These are phyloP conservation scores for Parambassis ranga DNA, from an alignment of 2,797 vertebrate genomes.

Conservation along the genomic window DNA sequence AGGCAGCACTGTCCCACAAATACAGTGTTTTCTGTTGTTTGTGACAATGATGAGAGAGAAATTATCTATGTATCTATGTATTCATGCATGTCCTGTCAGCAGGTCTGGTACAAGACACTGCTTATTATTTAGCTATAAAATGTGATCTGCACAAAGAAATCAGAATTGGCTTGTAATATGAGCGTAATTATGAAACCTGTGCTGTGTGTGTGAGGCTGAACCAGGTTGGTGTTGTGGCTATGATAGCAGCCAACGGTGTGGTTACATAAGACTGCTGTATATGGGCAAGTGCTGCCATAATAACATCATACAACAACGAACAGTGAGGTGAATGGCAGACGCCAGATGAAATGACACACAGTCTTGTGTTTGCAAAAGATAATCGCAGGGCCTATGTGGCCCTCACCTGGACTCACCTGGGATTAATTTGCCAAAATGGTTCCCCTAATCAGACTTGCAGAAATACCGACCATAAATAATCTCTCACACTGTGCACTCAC, in stretches of 20 bases:
- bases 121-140: no score
- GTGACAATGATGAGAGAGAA: no score
- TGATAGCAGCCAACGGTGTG: neutral
- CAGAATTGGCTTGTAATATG: no score
- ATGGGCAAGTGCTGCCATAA: constrained; percentile 46
- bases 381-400: no score
- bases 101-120: no score
- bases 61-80: no score
- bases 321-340: constrained; percentile 21
- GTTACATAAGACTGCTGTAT: constrained; percentile 26
- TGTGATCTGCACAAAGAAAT: no score
- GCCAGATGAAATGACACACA: neutral
- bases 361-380: no score
- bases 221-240: neutral
- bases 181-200: no score
- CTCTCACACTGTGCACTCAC: neutral
- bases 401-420: neutral
- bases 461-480: neutral
- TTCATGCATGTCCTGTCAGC: no score
- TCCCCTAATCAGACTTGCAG: neutral
- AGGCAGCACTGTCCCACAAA: no score
- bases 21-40: no score
- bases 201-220: neutral
- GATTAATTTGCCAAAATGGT: neutral
- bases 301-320: constrained; percentile 39